Conservation (phyloP, 2,888 invertebrate species). For the Macrophya alboannulata region DNA sequence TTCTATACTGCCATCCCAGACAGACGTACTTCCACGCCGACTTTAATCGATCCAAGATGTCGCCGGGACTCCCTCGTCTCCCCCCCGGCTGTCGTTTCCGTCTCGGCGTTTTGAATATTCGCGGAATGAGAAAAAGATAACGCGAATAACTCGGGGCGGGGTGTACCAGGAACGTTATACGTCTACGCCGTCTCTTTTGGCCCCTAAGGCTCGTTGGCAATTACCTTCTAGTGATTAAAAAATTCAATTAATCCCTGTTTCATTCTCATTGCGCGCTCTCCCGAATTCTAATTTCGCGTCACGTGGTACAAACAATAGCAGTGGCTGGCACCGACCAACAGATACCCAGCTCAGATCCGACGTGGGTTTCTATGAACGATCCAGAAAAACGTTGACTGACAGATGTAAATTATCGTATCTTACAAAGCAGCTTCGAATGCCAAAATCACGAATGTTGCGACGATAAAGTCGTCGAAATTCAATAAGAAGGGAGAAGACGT, state of each 20-base stretch:
- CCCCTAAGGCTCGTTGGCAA: slow-evolving; percentile 15
- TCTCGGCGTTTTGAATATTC: slow-evolving; percentile 44
- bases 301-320: slow-evolving; percentile 40
- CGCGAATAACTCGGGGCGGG: slow-evolving; percentile 18
- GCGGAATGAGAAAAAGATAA: slow-evolving; percentile 47
- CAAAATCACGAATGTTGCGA: background rate
- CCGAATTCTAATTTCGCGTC: slow-evolving; percentile 31
- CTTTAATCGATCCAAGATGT: slow-evolving; percentile 48
- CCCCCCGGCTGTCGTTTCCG: slow-evolving; percentile 11
- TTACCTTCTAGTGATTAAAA: slow-evolving; percentile 46
- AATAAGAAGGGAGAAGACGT: background rate
- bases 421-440: background rate
- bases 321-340: slow-evolving; percentile 21
- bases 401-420: slow-evolving; percentile 40
- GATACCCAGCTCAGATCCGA: slow-evolving; percentile 40
- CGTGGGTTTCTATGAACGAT: slow-evolving; percentile 32
- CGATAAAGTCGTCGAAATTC: slow-evolving; percentile 18
- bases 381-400: slow-evolving; percentile 23
- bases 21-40: slow-evolving; percentile 33
- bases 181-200: background rate
- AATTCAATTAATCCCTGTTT: slow-evolving; percentile 53
- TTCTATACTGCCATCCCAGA: slow-evolving; percentile 33
- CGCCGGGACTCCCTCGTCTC: background rate
- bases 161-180: background rate
- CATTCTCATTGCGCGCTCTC: slow-evolving; percentile 21